Conservation (phyloP, 1,140 invertebrate species). For the Ylistrum balloti region DNA sequence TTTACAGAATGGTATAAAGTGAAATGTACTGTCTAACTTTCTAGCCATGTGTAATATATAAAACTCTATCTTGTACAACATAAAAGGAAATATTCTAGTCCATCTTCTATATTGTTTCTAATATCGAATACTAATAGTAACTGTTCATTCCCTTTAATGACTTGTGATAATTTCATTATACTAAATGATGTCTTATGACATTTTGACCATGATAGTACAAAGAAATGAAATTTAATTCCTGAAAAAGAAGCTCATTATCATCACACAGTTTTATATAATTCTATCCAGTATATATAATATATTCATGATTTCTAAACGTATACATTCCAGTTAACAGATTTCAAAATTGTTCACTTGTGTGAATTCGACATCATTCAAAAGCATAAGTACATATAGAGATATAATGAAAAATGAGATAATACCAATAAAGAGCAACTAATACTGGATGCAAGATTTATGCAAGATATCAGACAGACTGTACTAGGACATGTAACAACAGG, state of each 20-base stretch:
- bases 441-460: not conserved
- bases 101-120: not conserved
- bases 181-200: no score
- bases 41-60: not conserved
- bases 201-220: no score
- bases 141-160: no score
- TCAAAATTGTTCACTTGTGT: not conserved
- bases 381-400: not conserved
- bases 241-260: not conserved
- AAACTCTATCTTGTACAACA: not conserved
- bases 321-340: no score
- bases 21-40: not conserved
- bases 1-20: not conserved
- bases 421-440: not conserved
- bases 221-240: no score
- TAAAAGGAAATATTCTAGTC: not conserved
- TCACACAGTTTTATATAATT: no score
- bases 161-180: no score
- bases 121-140: not conserved
- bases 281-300: no score
- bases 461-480: not conserved
- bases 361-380: not conserved
- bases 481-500: no score
- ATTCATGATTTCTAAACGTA: no score
- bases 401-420: not conserved